phyloP scores from a whole-genome alignment of 2,888 invertebrate species.

The Cheilosia impressa region DNA sequence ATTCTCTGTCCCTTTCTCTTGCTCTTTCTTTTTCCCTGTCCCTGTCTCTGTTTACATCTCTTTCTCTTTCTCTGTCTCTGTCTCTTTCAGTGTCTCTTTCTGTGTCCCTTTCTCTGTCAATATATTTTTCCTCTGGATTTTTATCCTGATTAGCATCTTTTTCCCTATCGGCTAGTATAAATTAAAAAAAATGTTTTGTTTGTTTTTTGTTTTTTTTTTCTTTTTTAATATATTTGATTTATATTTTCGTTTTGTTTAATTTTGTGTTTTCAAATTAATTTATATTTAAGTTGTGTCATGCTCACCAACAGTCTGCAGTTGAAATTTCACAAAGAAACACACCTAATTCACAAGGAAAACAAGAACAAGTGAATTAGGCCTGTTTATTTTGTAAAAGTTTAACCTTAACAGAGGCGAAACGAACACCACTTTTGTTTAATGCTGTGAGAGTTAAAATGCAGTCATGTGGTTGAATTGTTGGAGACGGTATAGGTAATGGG shows the following conservation, averaged over 20 bases:
- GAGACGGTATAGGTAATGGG: conserved; percentile 37
- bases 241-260: conserved; percentile 28
- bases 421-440: conserved; percentile 22
- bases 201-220: conserved; percentile 31
- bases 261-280: not conserved
- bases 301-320: too few species aligned
- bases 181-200: conserved; percentile 45
- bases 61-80: conserved; percentile 89
- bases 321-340: too few species aligned
- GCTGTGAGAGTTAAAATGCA: conserved; percentile 41
- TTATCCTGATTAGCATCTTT: conserved; percentile 72
- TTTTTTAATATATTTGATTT: conserved; percentile 24
- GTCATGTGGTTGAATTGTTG: conserved; percentile 34
- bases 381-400: conserved; percentile 26
- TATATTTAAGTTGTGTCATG: too few species aligned
- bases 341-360: not conserved
- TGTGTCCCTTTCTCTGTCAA: conserved; percentile 62
- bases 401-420: too few species aligned
- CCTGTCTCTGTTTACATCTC: conserved; percentile 80
- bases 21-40: conserved; percentile 79
- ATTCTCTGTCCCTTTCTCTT: conserved; percentile 81
- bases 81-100: conserved; percentile 75
- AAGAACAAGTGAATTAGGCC: not conserved
- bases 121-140: conserved; percentile 63
- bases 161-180: conserved; percentile 72